Evolutionary conservation across 2,797 vertebrate genomes (phyloP), one percentile per base, ranked within the genome.

Genomic region (Amazonetta brasiliensis): DNA sequence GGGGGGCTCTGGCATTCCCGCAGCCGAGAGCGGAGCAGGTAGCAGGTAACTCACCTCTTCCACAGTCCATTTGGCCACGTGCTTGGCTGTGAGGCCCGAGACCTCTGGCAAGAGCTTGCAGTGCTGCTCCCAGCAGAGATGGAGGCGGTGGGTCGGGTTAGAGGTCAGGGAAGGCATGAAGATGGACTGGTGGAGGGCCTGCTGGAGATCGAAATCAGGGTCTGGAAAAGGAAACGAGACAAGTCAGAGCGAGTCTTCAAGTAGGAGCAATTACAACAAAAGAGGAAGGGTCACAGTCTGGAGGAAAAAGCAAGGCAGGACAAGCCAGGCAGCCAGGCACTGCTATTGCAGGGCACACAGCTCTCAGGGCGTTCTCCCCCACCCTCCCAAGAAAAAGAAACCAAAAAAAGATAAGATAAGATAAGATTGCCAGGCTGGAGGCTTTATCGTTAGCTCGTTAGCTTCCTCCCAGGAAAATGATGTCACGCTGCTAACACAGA

Each of bases 71-170:
- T 98, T 98, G 94, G 98, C 98, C 95, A 99, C 99, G 43, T 98
- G 98, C 96, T 98, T 99, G 97, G 99, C 98, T 1, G 98, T 99
- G 94, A 99, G 98, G 56, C 99, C 98, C 3, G 98, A 98, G 92
- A 99, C 99, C 97, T 99, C 99, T 1, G 99, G 99, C 94, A 99
- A 97, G 96, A 99, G 98, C 98, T 98, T 98, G 97, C 99, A 99
- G 97, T 99, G 98, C 97, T 99, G 98, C 97, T 99, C 98, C 99
- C 99, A 99, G 97, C 98, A 99, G 83, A 99, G 98, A 77, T 98
- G 98, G 67, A 98, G 97, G 68, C 97, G 98, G 46, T 98, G 98
- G 84, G 98, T 98, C 43, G 97, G 98, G 55, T 98, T 98, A 82
- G 98, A 95, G 10, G 98, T 98, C 96, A 98, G 96, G 76, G 98